Base-by-base conservation (phyloP, 1,140 invertebrate species). In the Trialeurodes vaporariorum region DNA sequence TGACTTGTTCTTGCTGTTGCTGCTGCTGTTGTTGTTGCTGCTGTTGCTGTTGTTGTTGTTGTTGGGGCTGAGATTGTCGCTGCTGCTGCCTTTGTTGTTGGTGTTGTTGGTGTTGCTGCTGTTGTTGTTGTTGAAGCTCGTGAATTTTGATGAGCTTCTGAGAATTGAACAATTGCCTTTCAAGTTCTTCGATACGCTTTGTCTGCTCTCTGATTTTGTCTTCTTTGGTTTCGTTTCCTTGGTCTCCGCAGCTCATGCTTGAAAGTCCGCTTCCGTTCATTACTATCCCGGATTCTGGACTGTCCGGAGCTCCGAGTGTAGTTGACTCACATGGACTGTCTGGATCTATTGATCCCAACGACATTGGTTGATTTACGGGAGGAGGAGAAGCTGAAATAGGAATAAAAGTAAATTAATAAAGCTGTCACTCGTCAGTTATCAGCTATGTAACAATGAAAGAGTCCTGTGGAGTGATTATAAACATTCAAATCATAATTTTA, bases 101-200 rank as follows among this genome's bases (percentile, higher is more conserved):
- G 24, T 67, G 66, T 49, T 61, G 66, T 34, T 80, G 79, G 61
- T 87, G 85, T 69, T 87, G 83, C 71, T 90, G 86, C 64, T 91
- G 73, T 72, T 92, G 88, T 67, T 87, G 65, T 59, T 83, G 34
- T 17, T 49, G 34, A 5, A 49, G 5, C 17, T 49, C 34, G 17
- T 49, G 34, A 49, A 49, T 49, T 49, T 49, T 49, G 17, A 49
- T 49, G 34, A 49, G 34, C 34, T 49, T 49, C 60, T 90, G 85
- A 0, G 86, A 89, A 59, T 85, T 83, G 65, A 87, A 86, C 40
- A 97, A 75, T 71, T 96, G 91, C 2, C 89, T 79, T 75, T 96
- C 89, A 34, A 97, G 79, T 71, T 94, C 90, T 73, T 93, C 87
- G 61, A 97, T 97, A 74, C 89, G 87, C 61, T 89, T 85, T 71